Conservation (phyloP, 2,797 vertebrate genomes). For the Graptemys geographica region DNA sequence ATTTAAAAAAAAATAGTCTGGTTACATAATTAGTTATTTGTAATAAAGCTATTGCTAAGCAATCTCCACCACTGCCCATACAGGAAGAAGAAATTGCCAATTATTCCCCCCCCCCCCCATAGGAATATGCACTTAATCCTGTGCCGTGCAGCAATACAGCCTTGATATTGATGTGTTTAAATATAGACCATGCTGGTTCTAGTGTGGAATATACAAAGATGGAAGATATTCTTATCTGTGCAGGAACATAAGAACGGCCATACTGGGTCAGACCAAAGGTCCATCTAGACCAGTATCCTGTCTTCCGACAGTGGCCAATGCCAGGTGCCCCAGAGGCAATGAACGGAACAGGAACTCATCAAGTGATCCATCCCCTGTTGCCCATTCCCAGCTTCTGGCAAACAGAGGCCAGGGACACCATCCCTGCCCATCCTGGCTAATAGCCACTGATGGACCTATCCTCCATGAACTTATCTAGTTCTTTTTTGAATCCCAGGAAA, state of each 20-base stretch:
- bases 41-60: constrained; percentile 57
- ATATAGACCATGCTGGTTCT: constrained; percentile 55
- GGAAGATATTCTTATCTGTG: constrained; percentile 68
- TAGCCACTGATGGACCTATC: too few relatives aligned
- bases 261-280: too few relatives aligned
- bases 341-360: too few relatives aligned
- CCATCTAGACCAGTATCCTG: too few relatives aligned
- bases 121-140: constrained; percentile 53
- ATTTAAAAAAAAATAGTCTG: background rate
- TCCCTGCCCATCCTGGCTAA: too few relatives aligned
- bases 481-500: constrained; percentile 15
- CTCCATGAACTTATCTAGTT: too few relatives aligned
- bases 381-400: too few relatives aligned
- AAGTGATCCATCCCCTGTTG: too few relatives aligned
- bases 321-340: too few relatives aligned
- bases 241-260: background rate
- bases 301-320: too few relatives aligned
- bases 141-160: background rate
- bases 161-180: constrained; percentile 28
- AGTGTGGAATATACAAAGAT: constrained; percentile 63
- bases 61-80: constrained; percentile 63
- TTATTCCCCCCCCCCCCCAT: constrained; percentile 57
- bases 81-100: constrained; percentile 69
- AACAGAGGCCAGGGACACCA: too few relatives aligned
- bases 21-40: constrained; percentile 70